Evolutionary conservation across 2,113 vertebrate species (phyloP), one percentile per base, ranked within the genome.

Genomic region (Sciurus niger): DNA sequence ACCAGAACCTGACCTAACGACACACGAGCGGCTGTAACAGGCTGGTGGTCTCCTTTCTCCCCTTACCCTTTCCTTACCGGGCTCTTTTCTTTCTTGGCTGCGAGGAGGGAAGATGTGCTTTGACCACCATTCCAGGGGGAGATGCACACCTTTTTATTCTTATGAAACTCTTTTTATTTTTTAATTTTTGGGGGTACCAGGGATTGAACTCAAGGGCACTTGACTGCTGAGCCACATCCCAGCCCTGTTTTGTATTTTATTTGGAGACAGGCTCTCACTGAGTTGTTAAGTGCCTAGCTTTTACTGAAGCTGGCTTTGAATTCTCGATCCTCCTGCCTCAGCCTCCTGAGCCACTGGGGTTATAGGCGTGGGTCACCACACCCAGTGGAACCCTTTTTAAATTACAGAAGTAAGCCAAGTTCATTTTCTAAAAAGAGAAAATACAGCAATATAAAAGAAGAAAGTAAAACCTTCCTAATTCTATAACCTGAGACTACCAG

Each of bases 1-100:
- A 3, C 78, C 34, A 53, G 28, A 34, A 67, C 11, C 53, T 18
- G 63, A 8, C 34, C n/a, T 40, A 10, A 28, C 32, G 37, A 34
- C 4, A 32, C 2, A 1, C 25, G 34, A 1, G 3, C 6, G n/a
- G 32, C 25, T 34, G 58, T 7, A 2, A 2, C 17, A 40, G 22
- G 22, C 12, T 1, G 1, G 10, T 43, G 28, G 6, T 34, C 28
- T 72, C 60, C 25, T 22, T 14, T 20, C 18, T 8, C 8, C 40
- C 32, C 24, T 25, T 0, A 1, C 14, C 13, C 1, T 53, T n/a
- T 48, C 22, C 65, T 51, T 9, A 13, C 30, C 28, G 37, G 78
- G 60, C 25, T 63, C 24, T 28, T 63, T 63, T 11, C 60, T 70
- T 48, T 48, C 43, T 30, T 17, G 20, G 18, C 20, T n/a, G 1